Conservation (phyloP, 2,797 vertebrate species). For the Crenichthys baileyi region DNA sequence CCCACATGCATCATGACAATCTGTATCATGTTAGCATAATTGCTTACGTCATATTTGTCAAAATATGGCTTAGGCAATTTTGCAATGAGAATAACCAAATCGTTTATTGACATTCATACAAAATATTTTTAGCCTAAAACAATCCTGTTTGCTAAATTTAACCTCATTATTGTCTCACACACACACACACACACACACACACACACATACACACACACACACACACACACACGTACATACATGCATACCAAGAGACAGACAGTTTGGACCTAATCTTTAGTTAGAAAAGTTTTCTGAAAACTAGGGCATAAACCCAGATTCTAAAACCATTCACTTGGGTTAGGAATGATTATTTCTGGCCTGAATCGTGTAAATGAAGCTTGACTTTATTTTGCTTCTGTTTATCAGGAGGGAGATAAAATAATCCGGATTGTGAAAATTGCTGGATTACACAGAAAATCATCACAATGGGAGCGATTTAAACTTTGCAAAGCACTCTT, state of each 20-base stretch:
- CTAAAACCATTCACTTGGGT: conserved; percentile 19
- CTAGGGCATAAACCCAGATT: conserved; percentile 46
- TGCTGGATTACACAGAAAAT: conserved; percentile 77
- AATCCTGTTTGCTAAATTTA: background rate
- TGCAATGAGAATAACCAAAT: too few species aligned
- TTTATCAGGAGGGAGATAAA: conserved; percentile 67
- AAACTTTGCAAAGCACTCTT: conserved; percentile 60
- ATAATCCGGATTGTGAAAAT: conserved; percentile 80
- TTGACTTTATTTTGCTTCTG: conserved; percentile 62
- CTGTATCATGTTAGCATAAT: too few species aligned
- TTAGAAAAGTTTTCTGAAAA: conserved; percentile 37
- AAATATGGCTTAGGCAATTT: too few species aligned
- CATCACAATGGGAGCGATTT: conserved; percentile 69
- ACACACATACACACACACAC: background rate
- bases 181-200: background rate
- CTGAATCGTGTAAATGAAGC: conserved; percentile 69
- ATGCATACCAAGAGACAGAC: background rate
- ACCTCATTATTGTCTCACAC: background rate
- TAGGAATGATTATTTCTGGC: conserved; percentile 58
- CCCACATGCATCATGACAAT: too few species aligned
- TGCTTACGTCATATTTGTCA: too few species aligned
- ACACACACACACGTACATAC: too few species aligned
- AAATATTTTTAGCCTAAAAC: too few species aligned
- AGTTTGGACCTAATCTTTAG: background rate
- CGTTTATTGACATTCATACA: too few species aligned